Evolutionary conservation across 2,113 vertebrate genomes (phyloP), one percentile per base, ranked within the genome.

Genomic region (Rhea americana): DNA sequence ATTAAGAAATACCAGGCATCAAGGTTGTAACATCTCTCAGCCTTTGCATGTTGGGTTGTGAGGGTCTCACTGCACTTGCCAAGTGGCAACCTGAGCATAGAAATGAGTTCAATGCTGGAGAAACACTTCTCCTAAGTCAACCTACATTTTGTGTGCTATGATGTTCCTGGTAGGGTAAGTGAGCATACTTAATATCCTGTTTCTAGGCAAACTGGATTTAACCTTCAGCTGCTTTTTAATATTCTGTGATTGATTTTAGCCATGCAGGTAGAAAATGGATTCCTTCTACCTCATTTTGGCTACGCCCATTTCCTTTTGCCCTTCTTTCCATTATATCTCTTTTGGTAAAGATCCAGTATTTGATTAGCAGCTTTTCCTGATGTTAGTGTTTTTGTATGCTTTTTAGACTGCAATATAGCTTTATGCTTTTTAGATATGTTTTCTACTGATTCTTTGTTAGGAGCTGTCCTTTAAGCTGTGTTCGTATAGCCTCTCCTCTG

Each of bases 371-470:
- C 25, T 16, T 41, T 77, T 43, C 43, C 30, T 65, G 72, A 58
- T 0, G 0, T 51, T 43, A 22, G 25, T 47, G 6, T 12, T 43
- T 43, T 7, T 20, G 14, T 41, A 10, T 50, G 22, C 20, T 41
- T 59, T 59, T 8, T 13, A n/a, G 41, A 7, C 48, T 22, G 18
- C 48, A 43, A 43, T 43, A 7, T n/a, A 28, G 28, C 11, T 59
- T 56, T 79, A 66, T 67, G 67, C 53, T 37, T 32, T 80, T 55
- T 56, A 32, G 20, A 4, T 16, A 2, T 1, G 1, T 89, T 76
- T 72, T 62, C 15, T 18, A 18, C 0, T 0, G 39, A 5, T 30
- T 65, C 32, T 61, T 61, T 77, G 2, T 61, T 15, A 30, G 59
- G 35, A 26, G 9, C 9, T 66, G 24, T 11, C 48, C 67, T 63